Base-by-base conservation (phyloP, 2,888 invertebrate species). In the Hermaeophaga mercurialis region DNA sequence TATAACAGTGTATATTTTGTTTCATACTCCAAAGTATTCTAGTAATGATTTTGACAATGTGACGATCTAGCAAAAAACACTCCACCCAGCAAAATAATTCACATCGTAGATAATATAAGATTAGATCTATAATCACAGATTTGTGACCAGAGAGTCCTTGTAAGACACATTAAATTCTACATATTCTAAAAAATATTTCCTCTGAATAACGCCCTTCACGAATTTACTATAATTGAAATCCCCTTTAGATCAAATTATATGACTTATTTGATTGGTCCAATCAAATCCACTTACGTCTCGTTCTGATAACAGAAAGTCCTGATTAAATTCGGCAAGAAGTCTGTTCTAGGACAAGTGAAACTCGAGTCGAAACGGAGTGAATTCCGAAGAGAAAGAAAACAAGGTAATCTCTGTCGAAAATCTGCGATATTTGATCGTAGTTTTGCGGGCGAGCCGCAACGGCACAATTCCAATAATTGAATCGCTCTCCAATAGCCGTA, bases 391-490 rank as follows among this genome's bases (percentile, higher is more conserved):
- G 63, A 64, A 66, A 62, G 65, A 66, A 65, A 64, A 64, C 62
- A 63, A 62, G 64, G 64, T 66, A 68, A 68, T 66, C 66, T 64
- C 57, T 54, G 17, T 33, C 45, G 57, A 61, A 67, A 68, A 70
- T 69, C 69, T 66, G 63, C 67, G 72, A 73, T 73, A 72, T 73
- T 73, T 73, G 74, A 73, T 73, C 71, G 73, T 69, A 71, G 73
- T 73, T 73, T 22, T 70, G 70, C 71, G 70, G 72, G 72, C 70
- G 69, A 70, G 73, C 75, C 75, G 73, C 75, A 75, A 73, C 71
- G 75, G 75, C 75, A 76, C 78, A 75, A 76, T 78, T 78, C 78
- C 79, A 76, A 78, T 78, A 79, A 78, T 79, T 79, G 78, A 79
- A 79, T 79, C 75, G 78, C 76, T 76, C 78, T 78, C 77, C 78